These are phyloP conservation scores for Odobenus rosmarus DNA, from an alignment of 2,113 vertebrate genomes.

Conservation along the genomic window DNA sequence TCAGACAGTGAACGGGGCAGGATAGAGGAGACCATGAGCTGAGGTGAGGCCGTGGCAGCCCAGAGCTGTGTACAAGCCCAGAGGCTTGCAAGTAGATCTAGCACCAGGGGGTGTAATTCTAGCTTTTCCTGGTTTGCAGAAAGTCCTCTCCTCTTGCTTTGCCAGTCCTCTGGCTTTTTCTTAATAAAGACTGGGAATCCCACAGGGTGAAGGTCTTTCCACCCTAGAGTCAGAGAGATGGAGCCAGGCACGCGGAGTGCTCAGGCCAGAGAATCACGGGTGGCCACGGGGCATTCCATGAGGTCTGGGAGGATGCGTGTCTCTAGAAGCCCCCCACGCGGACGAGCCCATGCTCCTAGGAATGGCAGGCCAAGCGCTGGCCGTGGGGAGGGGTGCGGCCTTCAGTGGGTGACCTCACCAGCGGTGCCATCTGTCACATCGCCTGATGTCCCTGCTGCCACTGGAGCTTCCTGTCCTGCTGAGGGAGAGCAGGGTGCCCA, in stretches of 20 bases:
- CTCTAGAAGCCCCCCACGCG: rapidly evolving
- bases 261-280: neutral
- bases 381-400: rapidly evolving
- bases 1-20: rapidly evolving
- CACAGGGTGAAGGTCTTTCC: rapidly evolving
- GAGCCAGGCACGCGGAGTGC: rapidly evolving
- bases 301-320: rapidly evolving
- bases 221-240: rapidly evolving
- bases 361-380: neutral
- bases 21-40: rapidly evolving
- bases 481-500: rapidly evolving
- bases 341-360: neutral
- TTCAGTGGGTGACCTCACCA: rapidly evolving
- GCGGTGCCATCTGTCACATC: too few species aligned
- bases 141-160: neutral
- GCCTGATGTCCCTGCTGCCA: rapidly evolving
- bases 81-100: rapidly evolving
- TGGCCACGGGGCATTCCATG: rapidly evolving
- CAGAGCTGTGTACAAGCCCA: rapidly evolving
- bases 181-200: rapidly evolving
- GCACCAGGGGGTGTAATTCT: rapidly evolving
- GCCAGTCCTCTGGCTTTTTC: neutral
- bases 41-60: neutral
- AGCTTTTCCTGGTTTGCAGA: neutral
- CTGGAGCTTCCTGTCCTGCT: rapidly evolving